phyloP scores from a whole-genome alignment of 2,888 invertebrate genomes.

The Cybosia mesomella region DNA sequence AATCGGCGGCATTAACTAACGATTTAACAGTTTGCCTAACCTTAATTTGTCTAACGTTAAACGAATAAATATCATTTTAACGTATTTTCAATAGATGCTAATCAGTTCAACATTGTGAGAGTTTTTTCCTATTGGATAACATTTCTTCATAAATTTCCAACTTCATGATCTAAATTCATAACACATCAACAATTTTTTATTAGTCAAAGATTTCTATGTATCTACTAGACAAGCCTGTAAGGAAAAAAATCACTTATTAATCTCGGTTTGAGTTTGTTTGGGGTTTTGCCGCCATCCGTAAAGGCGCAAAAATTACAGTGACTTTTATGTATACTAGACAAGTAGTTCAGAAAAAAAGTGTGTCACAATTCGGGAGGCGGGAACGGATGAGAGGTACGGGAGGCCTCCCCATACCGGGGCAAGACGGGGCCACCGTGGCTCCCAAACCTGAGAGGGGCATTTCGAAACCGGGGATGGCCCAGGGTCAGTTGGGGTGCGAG shows the following conservation, averaged over 20 bases:
- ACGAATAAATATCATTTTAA: slow-evolving; percentile 6
- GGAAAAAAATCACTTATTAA: neutral
- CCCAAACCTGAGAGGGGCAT: no score
- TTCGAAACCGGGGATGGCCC: no score
- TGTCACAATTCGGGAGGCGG: no score
- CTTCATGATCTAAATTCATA: neutral
- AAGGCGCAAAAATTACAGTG: neutral
- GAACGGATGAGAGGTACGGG: no score
- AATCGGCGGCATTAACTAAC: neutral
- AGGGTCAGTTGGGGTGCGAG: no score
- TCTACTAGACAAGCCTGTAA: neutral
- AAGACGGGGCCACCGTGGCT: no score
- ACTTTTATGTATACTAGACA: no score
- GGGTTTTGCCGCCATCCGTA: neutral
- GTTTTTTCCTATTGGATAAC: slow-evolving; percentile 1
- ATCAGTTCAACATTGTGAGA: slow-evolving; percentile 20
- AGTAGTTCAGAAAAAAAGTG: no score
- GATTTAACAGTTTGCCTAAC: slow-evolving; percentile 6
- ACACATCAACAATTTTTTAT: neutral
- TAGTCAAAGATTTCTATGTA: neutral
- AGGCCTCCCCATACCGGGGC: no score
- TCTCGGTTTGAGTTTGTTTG: neutral
- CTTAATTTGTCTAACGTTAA: slow-evolving; percentile 10
- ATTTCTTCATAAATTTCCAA: neutral
- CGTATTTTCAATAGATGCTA: slow-evolving; percentile 12